Base-by-base conservation (phyloP, 2,797 vertebrate species). In the Pitangus sulphuratus region DNA sequence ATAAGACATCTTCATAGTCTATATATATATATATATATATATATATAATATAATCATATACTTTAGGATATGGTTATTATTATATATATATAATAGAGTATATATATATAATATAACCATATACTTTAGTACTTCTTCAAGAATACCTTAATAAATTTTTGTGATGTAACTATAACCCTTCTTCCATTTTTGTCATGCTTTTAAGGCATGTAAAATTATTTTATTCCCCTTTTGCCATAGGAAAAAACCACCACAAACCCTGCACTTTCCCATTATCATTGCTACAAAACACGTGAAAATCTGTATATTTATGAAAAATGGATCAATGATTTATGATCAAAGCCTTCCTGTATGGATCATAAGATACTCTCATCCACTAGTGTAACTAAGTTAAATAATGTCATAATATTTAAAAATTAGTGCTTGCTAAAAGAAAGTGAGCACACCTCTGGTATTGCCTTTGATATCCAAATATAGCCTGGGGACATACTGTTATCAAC, bases 321-420 rank as follows among this genome's bases (percentile, higher is more conserved):
- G 54, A 93, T 90, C 86, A 93, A 53, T 65, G 13, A 65, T 87
- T 87, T 93, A 92, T 65, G 53, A 89, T 93, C 65, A 96, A 96
- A 95, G 14, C 6, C 30, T 84, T 47, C 12, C 5, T 57, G 15
- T 92, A 85, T 71, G 84, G 61, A 75, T 87, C 71, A 77, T 31
- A 93, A n/a, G 24, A 84, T 10, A 54, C 8, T 61, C 28, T 81
- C 9, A 54, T 84, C 35, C 70, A 58, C 71, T 89, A 66, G 25
- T 42, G 26, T 61, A 93, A 76, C 90, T 86, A 82, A 93, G 79
- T 61, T 68, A 39, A 89, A 89, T 87, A 87, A 50, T 42, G 20
- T 40, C 2, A 2, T 22, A 85, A 35, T 68, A 66, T 83, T 93
- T 83, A 62, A 88, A 94, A 92, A 75, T 70, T 26, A 62, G 58